phyloP scores from a whole-genome alignment of 2,797 vertebrate genomes.

The Chanos chanos region DNA sequence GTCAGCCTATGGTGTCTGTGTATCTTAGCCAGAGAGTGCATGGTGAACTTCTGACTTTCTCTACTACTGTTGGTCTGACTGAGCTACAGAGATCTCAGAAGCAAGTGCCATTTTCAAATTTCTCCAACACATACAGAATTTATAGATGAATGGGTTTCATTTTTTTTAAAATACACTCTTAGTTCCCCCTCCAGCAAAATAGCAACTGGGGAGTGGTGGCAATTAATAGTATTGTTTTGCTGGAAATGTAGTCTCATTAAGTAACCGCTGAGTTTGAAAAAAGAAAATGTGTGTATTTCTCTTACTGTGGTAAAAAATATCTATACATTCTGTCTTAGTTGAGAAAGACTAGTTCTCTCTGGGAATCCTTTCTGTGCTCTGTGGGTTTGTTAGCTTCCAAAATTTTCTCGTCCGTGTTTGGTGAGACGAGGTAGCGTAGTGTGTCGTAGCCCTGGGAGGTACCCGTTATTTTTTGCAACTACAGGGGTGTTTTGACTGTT shows the following conservation, averaged over 20 bases:
- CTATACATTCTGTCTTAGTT: too few relatives aligned
- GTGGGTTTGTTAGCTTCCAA: constrained; percentile 29
- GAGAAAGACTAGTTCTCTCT: too few relatives aligned
- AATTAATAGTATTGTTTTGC: too few relatives aligned
- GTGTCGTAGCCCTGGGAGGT: constrained; percentile 19
- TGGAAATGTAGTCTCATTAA: too few relatives aligned
- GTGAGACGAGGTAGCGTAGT: constrained; percentile 36
- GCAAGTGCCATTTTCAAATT: constrained; percentile 56
- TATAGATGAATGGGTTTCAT: too few relatives aligned
- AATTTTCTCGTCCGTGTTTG: constrained; percentile 24
- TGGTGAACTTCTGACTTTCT: constrained; percentile 65
- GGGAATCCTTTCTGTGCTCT: constrained; percentile 34
- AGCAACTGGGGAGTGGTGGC: too few relatives aligned
- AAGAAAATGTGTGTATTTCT: neutral
- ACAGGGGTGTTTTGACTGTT: constrained; percentile 65
- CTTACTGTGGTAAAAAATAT: too few relatives aligned
- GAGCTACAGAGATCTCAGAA: constrained; percentile 38
- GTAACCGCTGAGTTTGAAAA: too few relatives aligned
- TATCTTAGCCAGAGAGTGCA: constrained; percentile 58
- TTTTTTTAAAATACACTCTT: too few relatives aligned
- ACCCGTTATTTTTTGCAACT: constrained; percentile 10
- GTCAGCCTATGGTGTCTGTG: constrained; percentile 20
- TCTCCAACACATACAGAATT: constrained; percentile 1
- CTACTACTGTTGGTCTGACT: constrained; percentile 61
- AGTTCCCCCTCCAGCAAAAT: neutral